Percentiles rank a stretch among this genome's conserved stretches.
Evolutionary conservation across 2,113 vertebrate species (phyloP).

Genomic region (Odocoileus hemionus): DNA sequence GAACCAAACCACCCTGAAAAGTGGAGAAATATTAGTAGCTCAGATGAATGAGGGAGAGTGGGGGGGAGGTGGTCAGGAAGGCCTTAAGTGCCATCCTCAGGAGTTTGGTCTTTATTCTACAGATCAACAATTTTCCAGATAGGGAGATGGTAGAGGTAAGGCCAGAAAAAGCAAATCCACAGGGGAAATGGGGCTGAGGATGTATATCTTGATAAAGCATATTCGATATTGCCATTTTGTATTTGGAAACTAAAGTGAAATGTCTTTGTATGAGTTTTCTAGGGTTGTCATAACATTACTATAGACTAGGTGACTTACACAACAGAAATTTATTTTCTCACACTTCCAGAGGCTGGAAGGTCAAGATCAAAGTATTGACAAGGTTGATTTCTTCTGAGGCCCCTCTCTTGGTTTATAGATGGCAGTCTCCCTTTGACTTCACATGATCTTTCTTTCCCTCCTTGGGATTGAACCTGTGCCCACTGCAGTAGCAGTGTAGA

Average conservation of each 20-base stretch:
- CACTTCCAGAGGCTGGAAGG: background rate
- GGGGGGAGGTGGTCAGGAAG: fast-evolving
- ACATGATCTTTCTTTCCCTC: background rate
- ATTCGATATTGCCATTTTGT: background rate
- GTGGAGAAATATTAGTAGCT: background rate
- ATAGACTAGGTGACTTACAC: background rate
- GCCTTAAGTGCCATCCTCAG: background rate
- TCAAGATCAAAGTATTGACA: background rate
- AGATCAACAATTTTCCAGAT: background rate
- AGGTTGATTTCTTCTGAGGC: background rate
- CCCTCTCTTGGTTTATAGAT: background rate
- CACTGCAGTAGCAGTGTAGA: background rate
- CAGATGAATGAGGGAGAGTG: background rate
- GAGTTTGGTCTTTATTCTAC: background rate
- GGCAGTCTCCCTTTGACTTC: background rate
- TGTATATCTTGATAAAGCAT: background rate
- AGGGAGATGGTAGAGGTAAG: background rate
- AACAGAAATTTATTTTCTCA: background rate
- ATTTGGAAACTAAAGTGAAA: conserved; percentile 27
- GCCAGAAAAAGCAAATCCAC: background rate
- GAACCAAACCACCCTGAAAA: background rate
- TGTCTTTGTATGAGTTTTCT: background rate
- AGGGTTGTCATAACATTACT: background rate
- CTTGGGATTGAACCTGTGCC: background rate
- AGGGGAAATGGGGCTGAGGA: background rate